Conservation (phyloP, 2,113 vertebrate species). For the Kryptolebias marmoratus region DNA sequence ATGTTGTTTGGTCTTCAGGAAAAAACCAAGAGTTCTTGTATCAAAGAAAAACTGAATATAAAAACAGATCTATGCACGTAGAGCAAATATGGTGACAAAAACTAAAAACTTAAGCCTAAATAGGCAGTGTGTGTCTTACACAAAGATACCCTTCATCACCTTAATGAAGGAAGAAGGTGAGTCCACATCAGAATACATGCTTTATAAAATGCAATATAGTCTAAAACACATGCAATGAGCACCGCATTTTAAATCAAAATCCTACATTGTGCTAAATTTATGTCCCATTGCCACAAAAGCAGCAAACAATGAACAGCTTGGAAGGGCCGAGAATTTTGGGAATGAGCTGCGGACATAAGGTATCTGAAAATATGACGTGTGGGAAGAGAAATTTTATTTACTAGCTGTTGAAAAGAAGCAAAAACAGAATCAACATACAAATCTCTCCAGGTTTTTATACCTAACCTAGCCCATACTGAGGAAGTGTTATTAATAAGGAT, state of each 20-base stretch:
- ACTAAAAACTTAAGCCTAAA: neutral
- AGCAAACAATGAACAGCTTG: neutral
- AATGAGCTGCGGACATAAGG: too few species aligned
- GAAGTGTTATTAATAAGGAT: too few species aligned
- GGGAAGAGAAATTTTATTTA: too few species aligned
- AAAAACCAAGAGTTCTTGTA: constrained; percentile 5
- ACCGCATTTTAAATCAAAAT: neutral
- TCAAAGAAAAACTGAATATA: neutral
- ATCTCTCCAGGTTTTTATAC: neutral
- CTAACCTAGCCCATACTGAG: too few species aligned
- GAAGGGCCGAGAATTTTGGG: too few species aligned
- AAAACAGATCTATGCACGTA: constrained; percentile 5
- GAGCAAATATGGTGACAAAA: neutral
- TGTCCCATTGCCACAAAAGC: neutral
- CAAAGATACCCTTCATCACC: neutral
- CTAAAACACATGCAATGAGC: too few species aligned
- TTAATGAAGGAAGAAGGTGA: neutral
- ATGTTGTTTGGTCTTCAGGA: constrained; percentile 21
- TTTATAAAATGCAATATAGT: neutral
- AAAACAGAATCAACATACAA: neutral
- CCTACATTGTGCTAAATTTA: neutral
- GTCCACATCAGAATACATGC: neutral
- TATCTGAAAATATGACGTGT: too few species aligned
- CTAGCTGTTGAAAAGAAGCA: too few species aligned
- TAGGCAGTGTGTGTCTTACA: neutral